phyloP scores from a whole-genome alignment of 2,888 invertebrate species.

The Tenthredo livida region DNA sequence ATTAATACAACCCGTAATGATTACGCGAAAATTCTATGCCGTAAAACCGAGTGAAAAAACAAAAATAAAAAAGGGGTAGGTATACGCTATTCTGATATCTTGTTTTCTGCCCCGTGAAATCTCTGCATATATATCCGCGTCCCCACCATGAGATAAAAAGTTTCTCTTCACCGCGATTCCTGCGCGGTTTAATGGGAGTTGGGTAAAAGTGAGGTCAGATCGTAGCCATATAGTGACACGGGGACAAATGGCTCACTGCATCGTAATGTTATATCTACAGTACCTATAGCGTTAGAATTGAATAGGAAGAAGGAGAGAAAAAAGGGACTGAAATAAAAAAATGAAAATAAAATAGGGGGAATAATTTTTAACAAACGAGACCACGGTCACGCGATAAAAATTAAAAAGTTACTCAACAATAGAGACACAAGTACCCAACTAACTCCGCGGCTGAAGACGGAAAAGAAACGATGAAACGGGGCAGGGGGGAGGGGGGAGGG shows the following conservation, averaged over 20 bases:
- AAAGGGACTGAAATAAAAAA: conserved; percentile 42
- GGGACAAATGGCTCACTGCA: conserved; percentile 30
- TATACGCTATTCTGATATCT: not conserved
- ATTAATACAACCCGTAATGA: conserved; percentile 7
- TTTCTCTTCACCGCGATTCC: conserved; percentile 1
- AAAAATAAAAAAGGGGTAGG: not conserved
- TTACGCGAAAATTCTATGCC: not conserved
- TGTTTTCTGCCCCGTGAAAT: not conserved
- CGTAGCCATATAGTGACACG: not conserved
- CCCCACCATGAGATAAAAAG: not conserved
- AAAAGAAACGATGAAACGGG: conserved; percentile 37
- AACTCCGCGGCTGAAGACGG: not conserved
- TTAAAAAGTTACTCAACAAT: conserved; percentile 22
- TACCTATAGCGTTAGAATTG: not conserved
- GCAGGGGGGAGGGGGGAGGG: no score
- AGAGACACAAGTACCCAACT: not conserved
- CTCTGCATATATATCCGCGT: not conserved
- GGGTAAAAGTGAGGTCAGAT: not conserved
- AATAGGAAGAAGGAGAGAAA: conserved; percentile 55
- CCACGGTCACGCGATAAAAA: conserved; percentile 26
- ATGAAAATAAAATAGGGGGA: conserved; percentile 50
- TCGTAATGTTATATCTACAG: not conserved
- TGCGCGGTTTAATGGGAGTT: conserved; percentile 1
- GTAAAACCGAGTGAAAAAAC: not conserved
- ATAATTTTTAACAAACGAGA: conserved; percentile 16